Base-by-base conservation (phyloP, 2,113 vertebrate species). In the Fregata magnificens region DNA sequence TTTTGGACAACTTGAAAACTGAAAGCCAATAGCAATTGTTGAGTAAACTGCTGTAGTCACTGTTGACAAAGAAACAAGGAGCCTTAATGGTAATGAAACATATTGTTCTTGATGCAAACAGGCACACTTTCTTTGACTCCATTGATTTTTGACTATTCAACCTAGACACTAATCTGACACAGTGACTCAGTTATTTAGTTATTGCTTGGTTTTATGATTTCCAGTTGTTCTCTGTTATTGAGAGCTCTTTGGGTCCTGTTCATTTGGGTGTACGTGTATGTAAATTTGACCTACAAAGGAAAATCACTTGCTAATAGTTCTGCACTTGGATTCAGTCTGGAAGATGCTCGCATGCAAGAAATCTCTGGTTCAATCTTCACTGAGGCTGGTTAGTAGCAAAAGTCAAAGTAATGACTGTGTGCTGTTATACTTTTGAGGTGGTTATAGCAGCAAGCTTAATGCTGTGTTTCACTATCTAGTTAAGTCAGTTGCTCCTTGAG, bases 231-330 rank as follows among this genome's bases (percentile, higher is more conserved):
- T 87, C 32, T 74, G 24, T 13, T n/a, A 16, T 3, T 49, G 32
- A 26, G 31, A 67, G 34, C 62, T 86, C 24, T 34, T 34, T 70
- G 47, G 16, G 14, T 55, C n/a, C 32, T 66, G 10, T 42, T 53
- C 5, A 2, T 10, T n/a, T 59, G 20, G 5, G 3, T 88, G 36
- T 6, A 13, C 4, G 2, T 6, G 14, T 15, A 7, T 26, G 38
- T 20, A 50, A 50, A 55, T 32, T 28, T 63, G 24, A 69, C 34
- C 14, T 45, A 6, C 26, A 29, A 55, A 88, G 21, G 28, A 29
- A 34, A 77, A 50, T 13, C 5, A 13, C 10, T 52, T 28, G 13
- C 19, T 50, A 50, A 38, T 59, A 45, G 31, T 47, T 95, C 36
- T 56, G 38, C 16, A 10, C 19, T 5, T 59, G 63, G 19, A 17